Percentiles rank a stretch among this genome's conserved stretches.
These are phyloP conservation scores for Aporrectodea caliginosa DNA, from an alignment of 1,140 invertebrate genomes.

Conservation along the genomic window DNA sequence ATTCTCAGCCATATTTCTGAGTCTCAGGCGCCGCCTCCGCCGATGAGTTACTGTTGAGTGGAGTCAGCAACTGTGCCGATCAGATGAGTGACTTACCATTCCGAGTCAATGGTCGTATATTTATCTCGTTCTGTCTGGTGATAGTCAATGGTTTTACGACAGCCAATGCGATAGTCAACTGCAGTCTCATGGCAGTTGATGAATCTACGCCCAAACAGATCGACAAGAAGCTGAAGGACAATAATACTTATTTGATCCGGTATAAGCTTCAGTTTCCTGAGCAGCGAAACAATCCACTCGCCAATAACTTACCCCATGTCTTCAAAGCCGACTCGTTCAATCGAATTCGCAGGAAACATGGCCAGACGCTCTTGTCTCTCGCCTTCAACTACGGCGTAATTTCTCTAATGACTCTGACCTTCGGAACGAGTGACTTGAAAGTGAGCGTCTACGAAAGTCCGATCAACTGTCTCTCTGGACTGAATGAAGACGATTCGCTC, in stretches of 20 bases:
- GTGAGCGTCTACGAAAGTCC: slow-evolving; percentile 42
- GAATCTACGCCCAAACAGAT: too few species aligned
- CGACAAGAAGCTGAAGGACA: too few species aligned
- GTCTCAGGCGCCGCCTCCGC: too few species aligned
- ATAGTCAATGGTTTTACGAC: too few species aligned
- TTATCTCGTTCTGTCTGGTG: too few species aligned
- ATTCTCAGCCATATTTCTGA: too few species aligned
- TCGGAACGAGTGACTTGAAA: slow-evolving; percentile 26
- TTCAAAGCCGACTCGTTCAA: background rate
- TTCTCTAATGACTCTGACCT: slow-evolving; percentile 46
- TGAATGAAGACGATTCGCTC: slow-evolving; percentile 38
- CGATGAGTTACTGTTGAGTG: too few species aligned
- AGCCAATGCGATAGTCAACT: too few species aligned
- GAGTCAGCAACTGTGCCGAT: too few species aligned
- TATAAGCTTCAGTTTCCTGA: background rate
- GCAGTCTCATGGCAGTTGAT: too few species aligned
- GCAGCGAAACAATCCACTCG: background rate
- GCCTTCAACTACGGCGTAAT: slow-evolving; percentile 52
- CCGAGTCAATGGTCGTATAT: too few species aligned
- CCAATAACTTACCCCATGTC: background rate
- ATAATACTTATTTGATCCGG: background rate
- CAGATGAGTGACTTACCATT: too few species aligned
- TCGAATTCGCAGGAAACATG: slow-evolving; percentile 30
- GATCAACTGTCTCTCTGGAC: slow-evolving; percentile 42
- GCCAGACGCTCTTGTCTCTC: slow-evolving; percentile 48